Conservation (phyloP, 2,113 vertebrate genomes). For the Sylvia atricapilla region DNA sequence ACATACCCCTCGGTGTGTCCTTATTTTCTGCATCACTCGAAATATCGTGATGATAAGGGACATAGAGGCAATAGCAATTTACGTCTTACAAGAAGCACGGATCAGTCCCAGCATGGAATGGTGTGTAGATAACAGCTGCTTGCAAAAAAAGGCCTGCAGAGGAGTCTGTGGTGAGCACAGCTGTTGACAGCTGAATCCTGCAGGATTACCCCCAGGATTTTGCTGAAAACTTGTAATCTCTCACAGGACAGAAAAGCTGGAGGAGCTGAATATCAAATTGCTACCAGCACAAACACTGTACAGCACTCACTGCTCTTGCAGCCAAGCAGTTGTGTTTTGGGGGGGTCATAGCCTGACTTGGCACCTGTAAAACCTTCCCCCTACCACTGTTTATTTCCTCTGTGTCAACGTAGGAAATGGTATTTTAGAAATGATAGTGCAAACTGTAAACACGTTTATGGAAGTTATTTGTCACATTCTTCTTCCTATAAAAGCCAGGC, state of each 20-base stretch:
- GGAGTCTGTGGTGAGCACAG: constrained; percentile 20
- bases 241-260: background rate
- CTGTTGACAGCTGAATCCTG: constrained; percentile 42
- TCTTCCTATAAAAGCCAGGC: constrained; percentile 17
- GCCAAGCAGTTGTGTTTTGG: background rate
- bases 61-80: background rate
- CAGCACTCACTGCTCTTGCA: background rate
- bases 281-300: background rate
- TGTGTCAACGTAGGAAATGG: background rate
- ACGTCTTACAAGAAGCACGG: background rate
- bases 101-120: background rate
- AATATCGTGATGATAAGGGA: constrained; percentile 3
- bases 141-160: constrained; percentile 12
- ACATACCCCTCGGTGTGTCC: background rate
- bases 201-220: constrained; percentile 25
- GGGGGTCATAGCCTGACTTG: background rate
- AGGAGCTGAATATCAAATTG: background rate
- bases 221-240: constrained; percentile 35
- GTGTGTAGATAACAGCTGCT: constrained; percentile 21
- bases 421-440: background rate
- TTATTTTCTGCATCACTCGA: constrained; percentile 32
- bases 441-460: constrained; percentile 20
- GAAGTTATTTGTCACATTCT: constrained; percentile 14
- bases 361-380: background rate
- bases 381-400: background rate